Evolutionary conservation across 2,888 invertebrate genomes (phyloP).

Genomic region (Drosophila aldrichi): DNA sequence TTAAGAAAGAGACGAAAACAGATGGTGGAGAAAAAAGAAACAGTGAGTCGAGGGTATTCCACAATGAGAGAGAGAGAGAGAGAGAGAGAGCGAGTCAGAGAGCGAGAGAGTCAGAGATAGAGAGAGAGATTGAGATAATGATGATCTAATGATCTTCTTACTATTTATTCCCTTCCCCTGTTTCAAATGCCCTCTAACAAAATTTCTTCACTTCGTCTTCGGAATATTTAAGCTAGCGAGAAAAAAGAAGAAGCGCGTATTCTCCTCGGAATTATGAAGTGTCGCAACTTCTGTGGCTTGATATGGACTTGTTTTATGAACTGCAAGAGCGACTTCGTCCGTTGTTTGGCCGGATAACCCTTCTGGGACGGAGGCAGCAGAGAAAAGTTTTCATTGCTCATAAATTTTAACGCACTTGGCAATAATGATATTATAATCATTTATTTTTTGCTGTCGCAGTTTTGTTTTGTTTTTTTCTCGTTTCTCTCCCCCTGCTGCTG

Average conservation of each 20-base stretch:
- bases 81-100: no score
- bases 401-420: slow-evolving; percentile 74
- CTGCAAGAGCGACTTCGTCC: slow-evolving; percentile 2
- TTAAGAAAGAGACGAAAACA: no score
- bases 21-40: no score
- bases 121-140: no score
- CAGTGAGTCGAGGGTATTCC: no score
- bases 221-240: no score
- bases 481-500: not conserved
- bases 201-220: not conserved
- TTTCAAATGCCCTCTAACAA: not conserved
- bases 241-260: not conserved
- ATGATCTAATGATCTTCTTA: no score
- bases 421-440: slow-evolving; percentile 69
- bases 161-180: no score
- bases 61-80: no score
- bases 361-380: slow-evolving; percentile 12
- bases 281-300: slow-evolving; percentile 1
- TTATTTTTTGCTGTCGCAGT: slow-evolving; percentile 30
- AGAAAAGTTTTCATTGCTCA: slow-evolving; percentile 67
- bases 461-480: not conserved
- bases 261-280: slow-evolving; percentile 4
- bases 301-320: slow-evolving; percentile 37
- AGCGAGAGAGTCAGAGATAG: no score
- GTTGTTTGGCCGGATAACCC: slow-evolving; percentile 27